phyloP scores from a whole-genome alignment of 1,140 invertebrate species.

The Rhizoglyphus robini region DNA sequence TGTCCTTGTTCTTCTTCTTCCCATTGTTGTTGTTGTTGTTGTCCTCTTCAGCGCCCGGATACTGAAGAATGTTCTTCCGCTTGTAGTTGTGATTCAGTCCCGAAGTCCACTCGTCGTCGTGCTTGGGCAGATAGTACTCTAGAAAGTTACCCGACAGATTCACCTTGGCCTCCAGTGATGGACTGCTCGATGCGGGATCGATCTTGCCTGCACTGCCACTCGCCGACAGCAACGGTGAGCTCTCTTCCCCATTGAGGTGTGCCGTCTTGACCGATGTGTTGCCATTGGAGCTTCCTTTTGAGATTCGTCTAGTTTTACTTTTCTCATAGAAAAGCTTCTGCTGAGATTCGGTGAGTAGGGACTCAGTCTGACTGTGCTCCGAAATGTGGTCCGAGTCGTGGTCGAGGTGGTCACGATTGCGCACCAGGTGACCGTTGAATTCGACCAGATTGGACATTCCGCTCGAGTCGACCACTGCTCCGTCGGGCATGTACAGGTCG shows the following conservation, averaged over 20 bases:
- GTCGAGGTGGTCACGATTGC: neutral
- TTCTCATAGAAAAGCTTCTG: neutral
- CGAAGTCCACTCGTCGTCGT: neutral
- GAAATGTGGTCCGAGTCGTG: neutral
- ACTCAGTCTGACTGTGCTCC: neutral
- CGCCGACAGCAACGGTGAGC: neutral
- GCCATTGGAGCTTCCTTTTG: neutral
- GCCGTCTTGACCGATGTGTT: neutral
- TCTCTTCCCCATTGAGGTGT: neutral
- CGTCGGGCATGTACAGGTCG: neutral
- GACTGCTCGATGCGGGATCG: neutral
- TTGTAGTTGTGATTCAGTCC: neutral
- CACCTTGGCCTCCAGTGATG: neutral
- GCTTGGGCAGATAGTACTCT: slow-evolving; percentile 9
- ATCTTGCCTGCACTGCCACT: neutral
- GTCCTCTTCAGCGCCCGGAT: neutral
- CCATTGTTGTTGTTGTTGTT: neutral
- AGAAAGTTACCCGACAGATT: neutral
- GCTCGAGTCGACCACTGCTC: neutral
- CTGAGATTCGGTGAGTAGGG: neutral
- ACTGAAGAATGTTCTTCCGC: slow-evolving; percentile 3
- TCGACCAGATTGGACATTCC: neutral
- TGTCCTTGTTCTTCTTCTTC: neutral
- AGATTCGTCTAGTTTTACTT: neutral
- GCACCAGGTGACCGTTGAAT: neutral